Evolutionary conservation across 1,140 invertebrate genomes (phyloP), one percentile per base, ranked within the genome.

Genomic region (Andricus grossulariae): DNA sequence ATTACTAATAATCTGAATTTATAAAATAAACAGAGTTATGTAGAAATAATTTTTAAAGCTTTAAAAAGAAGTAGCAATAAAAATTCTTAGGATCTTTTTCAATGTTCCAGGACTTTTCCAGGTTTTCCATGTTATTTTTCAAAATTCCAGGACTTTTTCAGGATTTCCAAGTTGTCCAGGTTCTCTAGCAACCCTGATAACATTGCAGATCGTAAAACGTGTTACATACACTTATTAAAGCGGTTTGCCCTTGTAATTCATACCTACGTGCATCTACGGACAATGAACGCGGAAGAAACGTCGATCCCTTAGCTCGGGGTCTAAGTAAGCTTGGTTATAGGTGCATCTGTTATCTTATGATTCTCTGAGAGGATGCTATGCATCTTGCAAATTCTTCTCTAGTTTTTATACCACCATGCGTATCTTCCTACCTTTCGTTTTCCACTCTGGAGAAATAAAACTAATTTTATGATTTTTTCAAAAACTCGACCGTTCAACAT

Each of bases 221-320:
- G 45, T 66, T 66, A 45, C 45, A 39, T 66, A 16, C 32, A 16
- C 60, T 8, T 45, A 7, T 45, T 1, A 45, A 11, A 45, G 39
- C 10, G 8, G 39, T 45, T 45, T 45, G 39, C 71, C 25, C 57
- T 55, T 72, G 19, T 13, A 39, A 66, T 11, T 45, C 39, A 66
- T 12, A 45, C 39, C 13, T 16, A 71, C 21, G 16, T 76, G 50
- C 21, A 70, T 70, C 55, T 60, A 77, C 85, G 83, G 84, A 83
- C 84, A 83, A 86, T 84, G 84, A 86, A 86, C 84, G 84, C 80
- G 83, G 82, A 86, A 86, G 85, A 66, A 66, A 66, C 60, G 60
- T 66, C 32, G 60, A 66, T 66, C 60, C 60, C 60, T 66, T 66
- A 21, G 60, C 60, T 66, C 13, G 25, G 60, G 60, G 60, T 32